Conservation (phyloP, 2,113 vertebrate genomes). For the Fulmarus glacialis region DNA sequence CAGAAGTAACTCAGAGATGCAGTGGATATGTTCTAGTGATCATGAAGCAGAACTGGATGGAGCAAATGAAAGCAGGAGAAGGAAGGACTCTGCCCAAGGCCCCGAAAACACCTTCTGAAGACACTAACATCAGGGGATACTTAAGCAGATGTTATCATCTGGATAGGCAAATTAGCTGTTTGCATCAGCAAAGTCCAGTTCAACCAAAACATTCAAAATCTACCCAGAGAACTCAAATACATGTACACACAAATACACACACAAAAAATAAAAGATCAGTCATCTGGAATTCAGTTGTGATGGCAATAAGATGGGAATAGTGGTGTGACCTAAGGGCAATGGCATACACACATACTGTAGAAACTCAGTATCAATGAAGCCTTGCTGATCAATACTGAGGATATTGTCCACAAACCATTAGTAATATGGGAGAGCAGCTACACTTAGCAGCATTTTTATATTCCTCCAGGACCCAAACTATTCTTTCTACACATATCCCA, state of each 20-base stretch:
- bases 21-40: not conserved
- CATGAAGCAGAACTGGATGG: not conserved
- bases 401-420: not conserved
- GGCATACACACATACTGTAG: not conserved
- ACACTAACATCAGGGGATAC: not conserved
- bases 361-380: not conserved
- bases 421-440: not conserved
- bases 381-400: not conserved
- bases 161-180: not conserved
- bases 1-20: slow-evolving; percentile 2
- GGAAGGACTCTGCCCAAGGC: not conserved
- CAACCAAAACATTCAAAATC: not conserved
- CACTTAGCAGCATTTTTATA: not conserved
- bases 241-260: not conserved
- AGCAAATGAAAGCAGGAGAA: not conserved
- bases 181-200: not conserved
- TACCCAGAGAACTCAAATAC: not conserved
- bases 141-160: not conserved
- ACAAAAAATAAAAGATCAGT: not conserved
- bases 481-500: not conserved
- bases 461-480: not conserved
- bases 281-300: not conserved
- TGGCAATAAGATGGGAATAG: not conserved
- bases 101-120: not conserved
- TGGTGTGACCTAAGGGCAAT: not conserved